Conservation (phyloP, 2,113 vertebrate genomes). For the Epinephelus cyanopodus region DNA sequence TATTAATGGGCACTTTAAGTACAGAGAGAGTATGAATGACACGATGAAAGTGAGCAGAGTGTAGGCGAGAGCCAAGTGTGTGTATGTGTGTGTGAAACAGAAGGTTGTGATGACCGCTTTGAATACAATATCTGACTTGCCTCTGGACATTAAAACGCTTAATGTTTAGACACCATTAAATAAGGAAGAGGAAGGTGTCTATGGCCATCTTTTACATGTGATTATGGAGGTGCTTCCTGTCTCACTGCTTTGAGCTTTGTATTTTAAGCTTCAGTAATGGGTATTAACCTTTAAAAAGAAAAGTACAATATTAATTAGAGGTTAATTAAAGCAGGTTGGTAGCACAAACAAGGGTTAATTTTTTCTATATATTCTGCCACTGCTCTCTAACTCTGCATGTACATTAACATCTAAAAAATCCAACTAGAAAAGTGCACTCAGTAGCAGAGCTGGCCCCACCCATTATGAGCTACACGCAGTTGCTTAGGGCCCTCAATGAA, state of each 20-base stretch:
- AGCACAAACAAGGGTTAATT: neutral
- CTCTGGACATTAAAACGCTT: constrained; percentile 38
- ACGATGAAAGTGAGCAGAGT: constrained; percentile 51
- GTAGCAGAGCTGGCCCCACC: too few species aligned
- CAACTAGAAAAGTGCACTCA: too few species aligned
- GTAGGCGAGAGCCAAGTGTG: constrained; percentile 11
- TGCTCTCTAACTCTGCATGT: neutral
- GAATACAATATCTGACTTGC: constrained; percentile 43
- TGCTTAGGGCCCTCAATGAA: too few species aligned
- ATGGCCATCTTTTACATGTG: constrained; percentile 25
- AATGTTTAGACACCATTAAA: constrained; percentile 35
- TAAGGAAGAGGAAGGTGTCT: constrained; percentile 18
- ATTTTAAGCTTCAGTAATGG: constrained; percentile 30
- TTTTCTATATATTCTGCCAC: neutral
- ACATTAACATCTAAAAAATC: neutral
- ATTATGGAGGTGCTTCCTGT: constrained; percentile 17
- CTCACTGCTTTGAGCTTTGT: neutral
- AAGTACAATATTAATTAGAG: constrained; percentile 5
- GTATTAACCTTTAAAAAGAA: constrained; percentile 1
- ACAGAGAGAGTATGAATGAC: constrained; percentile 52
- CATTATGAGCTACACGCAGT: too few species aligned
- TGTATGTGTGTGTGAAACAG: constrained; percentile 15
- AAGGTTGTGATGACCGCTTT: constrained; percentile 37
- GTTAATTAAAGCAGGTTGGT: neutral
- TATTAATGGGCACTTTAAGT: constrained; percentile 60